phyloP scores from a whole-genome alignment of 2,113 vertebrate genomes.

The Phalacrocorax aristotelis region DNA sequence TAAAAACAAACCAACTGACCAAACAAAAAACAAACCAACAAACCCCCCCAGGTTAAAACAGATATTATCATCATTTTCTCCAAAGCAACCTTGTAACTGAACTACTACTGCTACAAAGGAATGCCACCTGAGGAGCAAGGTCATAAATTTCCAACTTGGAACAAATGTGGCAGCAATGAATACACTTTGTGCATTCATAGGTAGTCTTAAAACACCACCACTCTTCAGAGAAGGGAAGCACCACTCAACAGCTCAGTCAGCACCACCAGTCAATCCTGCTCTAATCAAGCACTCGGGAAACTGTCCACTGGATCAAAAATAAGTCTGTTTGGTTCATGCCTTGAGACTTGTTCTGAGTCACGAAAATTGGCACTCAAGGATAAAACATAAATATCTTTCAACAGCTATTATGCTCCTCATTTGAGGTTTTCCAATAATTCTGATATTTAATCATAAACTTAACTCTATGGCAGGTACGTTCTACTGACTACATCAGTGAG shows the following conservation, averaged over 20 bases:
- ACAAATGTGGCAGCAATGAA: neutral
- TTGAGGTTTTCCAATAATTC: neutral
- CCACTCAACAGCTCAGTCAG: neutral
- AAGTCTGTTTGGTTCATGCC: neutral
- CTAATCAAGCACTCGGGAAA: neutral
- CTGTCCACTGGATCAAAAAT: neutral
- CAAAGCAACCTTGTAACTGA: neutral
- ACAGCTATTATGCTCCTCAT: neutral
- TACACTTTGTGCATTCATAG: neutral
- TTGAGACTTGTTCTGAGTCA: neutral
- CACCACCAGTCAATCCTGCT: neutral
- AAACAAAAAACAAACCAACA: neutral
- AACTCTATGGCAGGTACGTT: neutral
- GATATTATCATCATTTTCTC: neutral
- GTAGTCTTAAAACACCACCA: neutral
- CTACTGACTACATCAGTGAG: neutral
- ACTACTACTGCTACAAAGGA: neutral
- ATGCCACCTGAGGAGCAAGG: neutral
- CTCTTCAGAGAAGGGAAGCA: neutral
- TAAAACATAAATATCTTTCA: neutral
- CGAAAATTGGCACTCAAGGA: neutral
- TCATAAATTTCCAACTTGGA: neutral
- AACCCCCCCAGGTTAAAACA: neutral
- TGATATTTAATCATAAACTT: neutral
- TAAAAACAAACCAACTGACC: neutral